Evolutionary conservation across 2,888 invertebrate genomes (phyloP), one percentile per base, ranked within the genome.

Genomic region (Urechis unicinctus): DNA sequence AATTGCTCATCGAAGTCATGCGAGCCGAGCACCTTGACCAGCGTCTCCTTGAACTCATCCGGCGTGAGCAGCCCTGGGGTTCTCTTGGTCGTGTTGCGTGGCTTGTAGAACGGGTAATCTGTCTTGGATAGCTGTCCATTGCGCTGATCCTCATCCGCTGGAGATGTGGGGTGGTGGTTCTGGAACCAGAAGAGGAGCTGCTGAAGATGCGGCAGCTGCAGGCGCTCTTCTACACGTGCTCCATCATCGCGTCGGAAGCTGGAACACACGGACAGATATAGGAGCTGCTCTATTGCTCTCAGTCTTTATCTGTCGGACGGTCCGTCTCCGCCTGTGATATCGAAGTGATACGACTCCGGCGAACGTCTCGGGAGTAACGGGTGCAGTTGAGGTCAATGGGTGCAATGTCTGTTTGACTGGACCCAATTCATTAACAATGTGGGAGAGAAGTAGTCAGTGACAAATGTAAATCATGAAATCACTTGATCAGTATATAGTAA

Each of bases 181-280:
- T 65, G 57, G 61, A 76, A 77, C 57, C 68, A 67, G 17, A 68
- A 57, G 68, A 72, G 69, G 44, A 77, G 66, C 59, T 72, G 67
- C 46, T 75, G 64, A 43, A 77, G 68, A 54, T 77, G 75, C n/a
- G 68, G 66, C 0, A 75, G 64, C 43, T 75, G 69, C 54, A 77
- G 70, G 52, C 69, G 66, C 41, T 77, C 75, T 61, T 77, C 77
- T 53, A 77, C 63, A 1, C 75, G 67, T 36, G 17, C 9, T 9
- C 36, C 36, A 17, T 36, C 36, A 13, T 36, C 36, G 9, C 36
- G 9, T 17, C 17, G 36, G 36, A 36, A 36, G 17, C 36, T 36
- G 36, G 17, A 36, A n/a, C n/a, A n/a, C n/a, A n/a, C n/a, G n/a
- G n/a, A n/a, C n/a, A n/a, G n/a, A n/a, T n/a, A n/a, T n/a, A n/a